A percentile compares a stretch with the other conserved stretches of the same genome.
These are phyloP conservation scores for Hyposoter didymator DNA, from an alignment of 2,888 invertebrate species.

Conservation along the genomic window DNA sequence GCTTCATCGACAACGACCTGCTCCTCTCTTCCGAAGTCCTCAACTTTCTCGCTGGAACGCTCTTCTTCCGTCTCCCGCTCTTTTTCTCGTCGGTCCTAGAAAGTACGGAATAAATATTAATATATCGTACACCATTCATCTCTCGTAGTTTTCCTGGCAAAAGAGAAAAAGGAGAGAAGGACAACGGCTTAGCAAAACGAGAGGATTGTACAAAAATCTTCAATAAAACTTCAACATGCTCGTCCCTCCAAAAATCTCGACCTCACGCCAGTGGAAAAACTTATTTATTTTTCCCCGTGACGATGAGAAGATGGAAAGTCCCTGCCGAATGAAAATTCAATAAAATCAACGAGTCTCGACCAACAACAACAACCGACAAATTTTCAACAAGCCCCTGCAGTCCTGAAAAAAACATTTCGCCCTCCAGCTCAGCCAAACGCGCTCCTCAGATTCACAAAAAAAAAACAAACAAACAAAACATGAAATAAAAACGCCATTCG, in stretches of 20 bases:
- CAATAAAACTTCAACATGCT: background rate
- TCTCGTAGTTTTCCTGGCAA: conserved; percentile 1
- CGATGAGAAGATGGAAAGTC: background rate
- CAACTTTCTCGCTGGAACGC: conserved; percentile 40
- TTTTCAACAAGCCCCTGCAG: background rate
- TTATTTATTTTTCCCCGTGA: background rate
- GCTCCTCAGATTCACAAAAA: background rate
- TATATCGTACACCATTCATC: conserved; percentile 15
- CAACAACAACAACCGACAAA: background rate
- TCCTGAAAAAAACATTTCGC: background rate
- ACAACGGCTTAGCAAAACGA: background rate
- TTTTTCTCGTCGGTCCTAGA: conserved; percentile 56
- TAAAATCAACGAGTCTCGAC: background rate
- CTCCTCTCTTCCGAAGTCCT: conserved; percentile 40
- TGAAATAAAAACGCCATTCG: background rate
- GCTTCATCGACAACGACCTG: conserved; percentile 11
- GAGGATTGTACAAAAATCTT: background rate
- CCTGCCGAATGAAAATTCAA: background rate
- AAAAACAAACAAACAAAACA: background rate
- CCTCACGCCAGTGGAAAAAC: background rate
- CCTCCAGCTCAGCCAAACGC: background rate
- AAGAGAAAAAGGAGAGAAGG: background rate
- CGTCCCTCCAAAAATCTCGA: background rate
- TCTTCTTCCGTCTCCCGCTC: conserved; percentile 45
- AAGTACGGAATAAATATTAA: conserved; percentile 57